Percentiles rank a stretch among this genome's conserved stretches.
phyloP scores from a whole-genome alignment of 1,140 invertebrate genomes.

The Trinorchestia longiramus region DNA sequence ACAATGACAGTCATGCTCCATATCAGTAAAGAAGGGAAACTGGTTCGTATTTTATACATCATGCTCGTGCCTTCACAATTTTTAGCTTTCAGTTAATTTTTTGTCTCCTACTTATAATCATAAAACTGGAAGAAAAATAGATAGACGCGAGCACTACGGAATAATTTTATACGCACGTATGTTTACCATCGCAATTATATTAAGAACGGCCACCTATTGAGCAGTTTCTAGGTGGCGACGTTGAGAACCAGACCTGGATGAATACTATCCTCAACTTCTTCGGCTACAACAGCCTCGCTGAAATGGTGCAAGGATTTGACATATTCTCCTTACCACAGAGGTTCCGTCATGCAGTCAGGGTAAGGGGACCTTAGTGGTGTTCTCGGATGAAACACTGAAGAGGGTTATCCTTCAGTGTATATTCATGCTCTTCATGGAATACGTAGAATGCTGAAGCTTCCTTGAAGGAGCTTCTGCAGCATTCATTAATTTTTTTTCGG shows the following conservation, averaged over 20 bases:
- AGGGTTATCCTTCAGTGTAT: background rate
- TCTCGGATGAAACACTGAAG: background rate
- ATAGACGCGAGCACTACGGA: background rate
- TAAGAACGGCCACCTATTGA: background rate
- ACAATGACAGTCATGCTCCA: background rate
- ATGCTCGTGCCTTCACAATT: background rate
- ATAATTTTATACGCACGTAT: background rate
- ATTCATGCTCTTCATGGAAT: background rate
- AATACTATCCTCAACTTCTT: slow-evolving; percentile 57
- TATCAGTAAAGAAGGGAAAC: background rate
- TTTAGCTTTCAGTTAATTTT: background rate
- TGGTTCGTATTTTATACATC: background rate
- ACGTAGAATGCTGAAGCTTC: background rate
- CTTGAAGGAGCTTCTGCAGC: too few relatives aligned
- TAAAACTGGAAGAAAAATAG: background rate
- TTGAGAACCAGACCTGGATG: slow-evolving; percentile 55
- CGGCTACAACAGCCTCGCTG: slow-evolving; percentile 60
- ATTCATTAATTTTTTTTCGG: too few relatives aligned
- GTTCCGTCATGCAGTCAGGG: slow-evolving; percentile 56
- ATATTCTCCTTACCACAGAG: slow-evolving; percentile 60
- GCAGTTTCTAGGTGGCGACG: background rate
- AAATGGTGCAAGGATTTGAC: slow-evolving; percentile 59
- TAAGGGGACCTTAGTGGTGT: background rate
- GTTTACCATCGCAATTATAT: background rate
- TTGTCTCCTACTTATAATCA: background rate